Percentiles rank a stretch among this genome's conserved stretches.
phyloP scores from a whole-genome alignment of 2,113 vertebrate species.

The human (Homo sapiens) region DNA sequence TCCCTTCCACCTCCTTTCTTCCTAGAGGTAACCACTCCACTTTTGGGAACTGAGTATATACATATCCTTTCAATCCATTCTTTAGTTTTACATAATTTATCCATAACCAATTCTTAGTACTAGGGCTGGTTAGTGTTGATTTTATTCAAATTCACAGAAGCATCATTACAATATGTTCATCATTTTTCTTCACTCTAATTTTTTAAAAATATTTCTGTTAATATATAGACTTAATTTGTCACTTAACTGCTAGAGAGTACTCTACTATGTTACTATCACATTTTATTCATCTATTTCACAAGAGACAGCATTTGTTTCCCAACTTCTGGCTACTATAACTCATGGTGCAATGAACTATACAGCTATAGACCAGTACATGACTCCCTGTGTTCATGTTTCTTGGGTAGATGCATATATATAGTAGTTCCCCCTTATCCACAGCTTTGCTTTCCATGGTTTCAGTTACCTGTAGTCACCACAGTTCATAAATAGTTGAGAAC shows the following conservation, averaged over 20 bases:
- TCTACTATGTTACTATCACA: background rate
- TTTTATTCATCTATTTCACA: constrained; percentile 48
- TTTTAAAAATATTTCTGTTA: background rate
- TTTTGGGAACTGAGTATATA: background rate
- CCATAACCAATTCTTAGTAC: constrained; percentile 2
- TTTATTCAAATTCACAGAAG: constrained; percentile 15
- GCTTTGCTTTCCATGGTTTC: background rate
- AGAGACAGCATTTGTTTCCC: background rate
- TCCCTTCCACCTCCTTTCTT: background rate
- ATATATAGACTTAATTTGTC: background rate
- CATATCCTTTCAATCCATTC: background rate
- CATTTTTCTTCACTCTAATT: background rate
- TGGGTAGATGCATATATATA: background rate
- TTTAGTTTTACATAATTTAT: constrained; percentile 16
- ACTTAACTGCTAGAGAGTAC: constrained; percentile 35
- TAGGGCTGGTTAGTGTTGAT: constrained; percentile 1
- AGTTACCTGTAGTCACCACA: background rate
- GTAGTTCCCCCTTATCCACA: background rate
- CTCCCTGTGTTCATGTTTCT: background rate
- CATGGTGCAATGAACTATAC: background rate
- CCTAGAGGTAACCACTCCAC: background rate
- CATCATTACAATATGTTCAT: background rate
- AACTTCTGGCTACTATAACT: constrained; percentile 17
- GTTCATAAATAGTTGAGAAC: background rate
- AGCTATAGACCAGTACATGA: background rate